phyloP scores from a whole-genome alignment of 2,888 invertebrate genomes.

The Quadroppia sp. region DNA sequence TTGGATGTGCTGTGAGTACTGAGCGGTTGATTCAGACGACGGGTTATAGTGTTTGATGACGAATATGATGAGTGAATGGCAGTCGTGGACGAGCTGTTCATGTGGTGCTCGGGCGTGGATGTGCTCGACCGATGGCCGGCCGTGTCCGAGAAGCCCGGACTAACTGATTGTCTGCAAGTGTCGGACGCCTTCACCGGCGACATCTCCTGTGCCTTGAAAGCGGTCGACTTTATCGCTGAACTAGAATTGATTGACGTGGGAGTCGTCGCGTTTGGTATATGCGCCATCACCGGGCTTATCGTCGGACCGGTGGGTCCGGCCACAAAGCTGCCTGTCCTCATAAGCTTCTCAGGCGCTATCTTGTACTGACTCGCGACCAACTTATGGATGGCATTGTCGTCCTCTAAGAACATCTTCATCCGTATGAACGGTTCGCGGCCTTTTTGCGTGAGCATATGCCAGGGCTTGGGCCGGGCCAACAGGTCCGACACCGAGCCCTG shows the following conservation, averaged over 20 bases:
- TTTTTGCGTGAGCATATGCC: constrained; percentile 98
- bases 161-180: constrained; percentile 41
- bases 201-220: constrained; percentile 26
- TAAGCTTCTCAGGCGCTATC: constrained; percentile 93
- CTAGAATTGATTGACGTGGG: constrained; percentile 35
- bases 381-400: constrained; percentile 90
- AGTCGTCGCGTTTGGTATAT: constrained; percentile 31
- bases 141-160: constrained; percentile 41
- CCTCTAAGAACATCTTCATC: constrained; percentile 96
- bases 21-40: constrained; percentile 30
- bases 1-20: constrained; percentile 30
- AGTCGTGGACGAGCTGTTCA: constrained; percentile 26
- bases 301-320: constrained; percentile 46
- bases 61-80: constrained; percentile 25
- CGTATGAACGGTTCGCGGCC: constrained; percentile 94
- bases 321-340: constrained; percentile 65
- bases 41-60: constrained; percentile 12
- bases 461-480: constrained; percentile 93
- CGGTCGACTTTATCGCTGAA: constrained; percentile 20
- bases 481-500: constrained; percentile 97
- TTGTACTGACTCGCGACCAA: constrained; percentile 95
- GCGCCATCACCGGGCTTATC: constrained; percentile 37
- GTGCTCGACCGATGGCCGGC: constrained; percentile 39
- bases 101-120: constrained; percentile 42
- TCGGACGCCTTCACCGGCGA: constrained; percentile 31